These are phyloP conservation scores for Siderastrea radians DNA, from an alignment of 92 coral and sea anemone species.

Conservation along the genomic window DNA sequence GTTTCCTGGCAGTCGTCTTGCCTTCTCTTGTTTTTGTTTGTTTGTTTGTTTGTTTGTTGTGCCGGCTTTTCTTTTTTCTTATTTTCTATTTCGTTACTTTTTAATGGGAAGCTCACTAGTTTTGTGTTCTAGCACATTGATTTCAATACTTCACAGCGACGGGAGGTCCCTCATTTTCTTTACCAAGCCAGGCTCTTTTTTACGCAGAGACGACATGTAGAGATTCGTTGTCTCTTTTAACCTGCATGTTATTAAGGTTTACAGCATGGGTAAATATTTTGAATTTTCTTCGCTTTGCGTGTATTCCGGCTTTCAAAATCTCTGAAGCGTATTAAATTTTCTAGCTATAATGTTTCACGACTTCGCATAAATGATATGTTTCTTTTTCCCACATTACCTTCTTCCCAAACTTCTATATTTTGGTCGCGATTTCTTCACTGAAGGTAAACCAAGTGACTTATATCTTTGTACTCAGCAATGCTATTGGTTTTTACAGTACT, in stretches of 20 bases:
- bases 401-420: not conserved
- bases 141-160: not conserved
- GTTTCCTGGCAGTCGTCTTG: not conserved
- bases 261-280: not conserved
- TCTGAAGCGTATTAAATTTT: slow-evolving; percentile 10
- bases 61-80: no score
- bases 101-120: no score
- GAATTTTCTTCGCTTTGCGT: not conserved
- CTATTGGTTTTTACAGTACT: not conserved
- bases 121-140: no score
- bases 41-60: no score
- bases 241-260: not conserved
- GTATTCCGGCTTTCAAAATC: not conserved
- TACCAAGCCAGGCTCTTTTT: not conserved
- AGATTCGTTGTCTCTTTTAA: not conserved
- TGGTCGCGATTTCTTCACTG: not conserved
- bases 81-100: no score
- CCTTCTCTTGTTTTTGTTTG: no score
- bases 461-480: not conserved
- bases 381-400: not conserved
- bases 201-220: not conserved
- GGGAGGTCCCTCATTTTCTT: not conserved
- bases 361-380: slow-evolving; percentile 8
- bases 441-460: not conserved
- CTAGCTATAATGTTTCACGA: slow-evolving; percentile 7